Evolutionary conservation across 1,140 invertebrate genomes (phyloP).

Genomic region (Drosophila guanche): DNA sequence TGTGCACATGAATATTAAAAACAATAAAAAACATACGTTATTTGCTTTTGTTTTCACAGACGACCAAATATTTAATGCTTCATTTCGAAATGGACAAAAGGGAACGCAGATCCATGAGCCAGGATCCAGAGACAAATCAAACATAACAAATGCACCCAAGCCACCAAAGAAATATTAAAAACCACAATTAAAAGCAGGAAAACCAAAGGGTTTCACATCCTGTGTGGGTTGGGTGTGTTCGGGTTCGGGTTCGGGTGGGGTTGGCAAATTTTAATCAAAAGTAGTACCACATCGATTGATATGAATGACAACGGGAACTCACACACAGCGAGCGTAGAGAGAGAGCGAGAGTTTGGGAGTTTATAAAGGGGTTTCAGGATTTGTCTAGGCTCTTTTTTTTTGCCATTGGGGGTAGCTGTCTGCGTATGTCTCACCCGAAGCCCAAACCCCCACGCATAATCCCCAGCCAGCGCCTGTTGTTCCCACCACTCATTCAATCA

Average conservation of each 20-base stretch:
- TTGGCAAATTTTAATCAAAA: constrained; percentile 76
- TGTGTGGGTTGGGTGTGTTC: constrained; percentile 7
- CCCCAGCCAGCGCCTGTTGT: constrained; percentile 13
- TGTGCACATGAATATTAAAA: constrained; percentile 70
- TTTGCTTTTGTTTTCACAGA: constrained; percentile 63
- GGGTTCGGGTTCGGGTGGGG: constrained; percentile 44
- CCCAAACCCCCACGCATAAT: constrained; percentile 2
- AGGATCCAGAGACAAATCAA: constrained; percentile 49
- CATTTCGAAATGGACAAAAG: constrained; percentile 59
- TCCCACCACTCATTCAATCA: constrained; percentile 44
- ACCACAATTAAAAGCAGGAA: constrained; percentile 72
- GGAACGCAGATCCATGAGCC: background rate
- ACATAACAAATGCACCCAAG: constrained; percentile 46
- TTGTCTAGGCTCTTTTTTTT: constrained; percentile 30
- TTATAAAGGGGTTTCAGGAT: constrained; percentile 38
- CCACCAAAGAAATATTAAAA: constrained; percentile 64
- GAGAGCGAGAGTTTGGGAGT: too few relatives aligned
- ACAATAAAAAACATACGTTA: constrained; percentile 76
- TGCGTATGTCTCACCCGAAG: constrained; percentile 22
- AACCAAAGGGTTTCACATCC: constrained; percentile 18
- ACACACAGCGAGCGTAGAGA: constrained; percentile 6
- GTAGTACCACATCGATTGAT: constrained; percentile 80
- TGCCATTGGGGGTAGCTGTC: constrained; percentile 12
- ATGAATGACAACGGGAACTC: constrained; percentile 54
- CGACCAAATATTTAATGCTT: constrained; percentile 77